Conservation (phyloP, 2,888 invertebrate genomes). For the Pristionchus mayeri region DNA sequence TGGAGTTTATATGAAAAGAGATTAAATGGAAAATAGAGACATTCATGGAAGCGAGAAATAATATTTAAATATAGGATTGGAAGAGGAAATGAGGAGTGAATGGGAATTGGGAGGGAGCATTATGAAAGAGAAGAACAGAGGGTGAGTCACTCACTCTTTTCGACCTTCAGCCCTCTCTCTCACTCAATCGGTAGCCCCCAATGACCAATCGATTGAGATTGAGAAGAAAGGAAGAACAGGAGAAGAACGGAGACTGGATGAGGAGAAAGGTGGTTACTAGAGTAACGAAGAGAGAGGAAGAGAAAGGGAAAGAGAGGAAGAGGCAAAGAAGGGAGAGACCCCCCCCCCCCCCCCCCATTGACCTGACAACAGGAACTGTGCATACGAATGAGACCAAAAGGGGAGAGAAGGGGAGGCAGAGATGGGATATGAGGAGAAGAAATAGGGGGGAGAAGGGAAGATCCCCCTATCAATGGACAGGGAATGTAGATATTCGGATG, state of each 20-base stretch:
- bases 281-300: not conserved
- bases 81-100: not conserved
- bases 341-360: too few relatives aligned
- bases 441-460: not conserved
- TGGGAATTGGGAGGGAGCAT: conserved; percentile 6
- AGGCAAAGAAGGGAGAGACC: not conserved
- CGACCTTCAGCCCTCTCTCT: not conserved
- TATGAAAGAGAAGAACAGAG: conserved; percentile 12
- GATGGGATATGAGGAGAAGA: not conserved
- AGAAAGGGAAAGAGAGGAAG: not conserved
- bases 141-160: not conserved
- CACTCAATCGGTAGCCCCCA: not conserved
- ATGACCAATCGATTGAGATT: not conserved
- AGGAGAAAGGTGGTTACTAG: not conserved
- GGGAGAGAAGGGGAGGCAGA: not conserved
- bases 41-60: too few relatives aligned
- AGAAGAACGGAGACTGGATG: not conserved
- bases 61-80: conserved; percentile 9
- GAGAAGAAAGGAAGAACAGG: not conserved
- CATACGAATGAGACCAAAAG: not conserved
- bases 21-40: not conserved
- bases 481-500: too few relatives aligned
- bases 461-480: too few relatives aligned
- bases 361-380: too few relatives aligned
- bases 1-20: not conserved